Percentiles rank a stretch among this genome's conserved stretches.
phyloP scores from a whole-genome alignment of 1,140 invertebrate species.

The Stegodyphus mimosarum region DNA sequence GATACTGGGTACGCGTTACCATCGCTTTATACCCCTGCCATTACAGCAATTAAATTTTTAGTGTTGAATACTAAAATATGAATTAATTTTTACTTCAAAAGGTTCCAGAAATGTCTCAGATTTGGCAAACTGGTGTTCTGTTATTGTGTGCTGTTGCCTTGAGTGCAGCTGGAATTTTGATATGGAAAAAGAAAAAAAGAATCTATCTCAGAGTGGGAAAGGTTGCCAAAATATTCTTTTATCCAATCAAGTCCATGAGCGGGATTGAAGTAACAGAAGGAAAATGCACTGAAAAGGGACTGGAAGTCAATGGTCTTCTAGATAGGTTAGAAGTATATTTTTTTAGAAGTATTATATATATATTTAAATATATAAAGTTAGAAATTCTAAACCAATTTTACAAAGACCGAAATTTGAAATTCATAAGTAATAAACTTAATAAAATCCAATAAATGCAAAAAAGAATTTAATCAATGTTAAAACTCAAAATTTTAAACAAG shows the following conservation, averaged over 20 bases:
- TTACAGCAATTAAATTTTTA: no score
- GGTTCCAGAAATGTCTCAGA: no score
- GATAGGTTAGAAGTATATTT: not conserved
- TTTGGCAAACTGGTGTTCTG: no score
- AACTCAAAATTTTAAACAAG: no score
- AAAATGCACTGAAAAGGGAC: not conserved
- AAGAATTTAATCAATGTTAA: no score
- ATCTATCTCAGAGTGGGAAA: not conserved
- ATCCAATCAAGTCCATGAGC: not conserved
- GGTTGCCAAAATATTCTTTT: not conserved
- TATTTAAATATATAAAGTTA: not conserved
- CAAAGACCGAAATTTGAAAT: not conserved
- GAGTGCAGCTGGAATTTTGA: not conserved
- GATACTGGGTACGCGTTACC: no score
- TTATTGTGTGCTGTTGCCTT: not conserved
- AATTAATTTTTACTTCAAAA: no score
- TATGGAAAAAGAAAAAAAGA: not conserved
- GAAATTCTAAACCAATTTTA: not conserved
- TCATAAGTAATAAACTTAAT: no score
- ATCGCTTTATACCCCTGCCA: no score
- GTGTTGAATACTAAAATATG: no score
- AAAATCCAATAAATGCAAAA: no score
- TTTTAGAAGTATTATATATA: not conserved
- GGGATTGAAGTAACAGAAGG: not conserved
- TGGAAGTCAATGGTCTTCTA: not conserved